These are phyloP conservation scores for Mobula hypostoma DNA, from an alignment of 2,113 vertebrate genomes.

Conservation along the genomic window DNA sequence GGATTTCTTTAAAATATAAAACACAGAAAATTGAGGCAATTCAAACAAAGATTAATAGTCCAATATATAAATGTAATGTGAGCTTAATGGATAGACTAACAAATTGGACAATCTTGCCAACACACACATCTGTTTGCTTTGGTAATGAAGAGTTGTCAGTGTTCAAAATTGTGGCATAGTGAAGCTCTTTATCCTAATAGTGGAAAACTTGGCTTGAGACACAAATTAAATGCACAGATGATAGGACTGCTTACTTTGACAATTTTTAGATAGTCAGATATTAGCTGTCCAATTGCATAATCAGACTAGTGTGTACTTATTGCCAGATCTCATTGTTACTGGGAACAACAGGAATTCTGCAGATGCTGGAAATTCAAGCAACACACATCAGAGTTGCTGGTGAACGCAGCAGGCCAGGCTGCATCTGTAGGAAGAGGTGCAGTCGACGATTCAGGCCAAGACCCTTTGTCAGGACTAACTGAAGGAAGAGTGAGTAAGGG, in stretches of 20 bases:
- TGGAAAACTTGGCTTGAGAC: neutral
- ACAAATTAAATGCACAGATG: neutral
- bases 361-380: too few relatives aligned
- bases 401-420: too few relatives aligned
- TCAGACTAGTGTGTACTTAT: neutral
- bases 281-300: neutral
- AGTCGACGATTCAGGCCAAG: too few relatives aligned
- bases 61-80: neutral
- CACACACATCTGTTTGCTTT: neutral
- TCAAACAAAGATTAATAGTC: neutral
- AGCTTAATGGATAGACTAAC: neutral
- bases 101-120: neutral
- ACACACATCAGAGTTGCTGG: too few relatives aligned
- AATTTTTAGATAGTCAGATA: neutral
- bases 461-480: too few relatives aligned
- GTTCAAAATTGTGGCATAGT: neutral
- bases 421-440: too few relatives aligned
- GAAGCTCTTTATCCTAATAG: neutral
- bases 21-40: neutral
- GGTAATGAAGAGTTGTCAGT: neutral
- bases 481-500: too few relatives aligned
- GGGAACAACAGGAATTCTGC: neutral
- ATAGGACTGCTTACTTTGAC: neutral
- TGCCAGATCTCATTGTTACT: neutral
- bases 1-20: neutral